These are phyloP conservation scores for Gouania willdenowi DNA, from an alignment of 2,797 vertebrate species.

Conservation along the genomic window DNA sequence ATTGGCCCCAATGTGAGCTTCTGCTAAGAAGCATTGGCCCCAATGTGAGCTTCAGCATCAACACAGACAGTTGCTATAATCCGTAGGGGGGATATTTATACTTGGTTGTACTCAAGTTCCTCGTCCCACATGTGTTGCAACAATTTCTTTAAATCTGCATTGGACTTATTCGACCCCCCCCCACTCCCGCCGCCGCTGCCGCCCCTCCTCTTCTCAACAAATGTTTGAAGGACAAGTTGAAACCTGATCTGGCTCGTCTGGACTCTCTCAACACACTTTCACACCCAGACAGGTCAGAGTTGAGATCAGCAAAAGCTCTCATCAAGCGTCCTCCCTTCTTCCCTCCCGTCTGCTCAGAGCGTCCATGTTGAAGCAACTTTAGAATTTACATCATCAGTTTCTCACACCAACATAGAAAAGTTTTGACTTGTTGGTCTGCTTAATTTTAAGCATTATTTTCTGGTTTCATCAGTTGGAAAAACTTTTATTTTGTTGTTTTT, in stretches of 20 bases:
- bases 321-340: slow-evolving; percentile 20
- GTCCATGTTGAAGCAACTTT: slow-evolving; percentile 16
- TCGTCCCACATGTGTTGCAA: slow-evolving; percentile 50
- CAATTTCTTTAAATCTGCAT: slow-evolving; percentile 27
- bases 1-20: too few relatives aligned
- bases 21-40: too few relatives aligned
- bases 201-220: not conserved
- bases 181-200: too few relatives aligned
- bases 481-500: too few relatives aligned
- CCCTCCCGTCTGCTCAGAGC: slow-evolving; percentile 17
- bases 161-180: slow-evolving; percentile 49
- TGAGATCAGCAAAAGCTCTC: slow-evolving; percentile 29
- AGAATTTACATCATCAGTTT: too few relatives aligned
- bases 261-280: slow-evolving; percentile 49
- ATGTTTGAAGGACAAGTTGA: slow-evolving; percentile 33
- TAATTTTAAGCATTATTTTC: too few relatives aligned
- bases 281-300: slow-evolving; percentile 53
- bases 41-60: slow-evolving; percentile 19
- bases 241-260: slow-evolving; percentile 52
- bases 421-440: too few relatives aligned
- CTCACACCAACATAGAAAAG: too few relatives aligned
- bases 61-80: slow-evolving; percentile 45
- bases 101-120: slow-evolving; percentile 18
- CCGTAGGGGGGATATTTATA: slow-evolving; percentile 35
- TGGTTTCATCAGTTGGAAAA: too few relatives aligned